These are phyloP conservation scores for Platypus cylindrus DNA, from an alignment of 2,888 invertebrate species.

Conservation along the genomic window DNA sequence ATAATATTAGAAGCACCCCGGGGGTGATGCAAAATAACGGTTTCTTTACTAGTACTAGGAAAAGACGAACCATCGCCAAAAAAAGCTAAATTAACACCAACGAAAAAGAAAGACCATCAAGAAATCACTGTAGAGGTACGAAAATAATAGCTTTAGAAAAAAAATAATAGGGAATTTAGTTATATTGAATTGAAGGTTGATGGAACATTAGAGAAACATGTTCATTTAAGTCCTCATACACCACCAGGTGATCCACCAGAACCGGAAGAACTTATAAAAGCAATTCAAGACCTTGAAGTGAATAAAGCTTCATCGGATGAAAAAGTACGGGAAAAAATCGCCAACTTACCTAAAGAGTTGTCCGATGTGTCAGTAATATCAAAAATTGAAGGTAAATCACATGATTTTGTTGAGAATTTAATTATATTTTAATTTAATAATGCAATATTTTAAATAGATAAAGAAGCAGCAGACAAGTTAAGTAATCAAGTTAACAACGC, in stretches of 20 bases:
- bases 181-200: slow-evolving; percentile 38
- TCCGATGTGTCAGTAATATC: slow-evolving; percentile 79
- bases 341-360: slow-evolving; percentile 86
- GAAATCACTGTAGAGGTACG: slow-evolving; percentile 33
- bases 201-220: slow-evolving; percentile 63
- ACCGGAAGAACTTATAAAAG: slow-evolving; percentile 83
- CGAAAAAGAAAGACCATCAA: slow-evolving; percentile 32
- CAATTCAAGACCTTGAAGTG: slow-evolving; percentile 73
- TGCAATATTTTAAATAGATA: slow-evolving; percentile 42
- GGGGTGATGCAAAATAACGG: not conserved
- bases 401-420: not conserved
- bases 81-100: slow-evolving; percentile 32
- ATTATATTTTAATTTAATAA: slow-evolving; percentile 1
- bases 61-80: slow-evolving; percentile 41
- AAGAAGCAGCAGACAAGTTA: slow-evolving; percentile 65
- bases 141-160: slow-evolving; percentile 1
- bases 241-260: slow-evolving; percentile 81
- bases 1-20: not conserved
- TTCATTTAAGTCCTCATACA: slow-evolving; percentile 64
- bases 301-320: slow-evolving; percentile 94
- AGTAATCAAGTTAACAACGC: slow-evolving; percentile 80
- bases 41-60: slow-evolving; percentile 23
- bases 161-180: not conserved
- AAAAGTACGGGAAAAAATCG: slow-evolving; percentile 80
- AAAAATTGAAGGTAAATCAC: slow-evolving; percentile 62